Evolutionary conservation across 2,113 vertebrate genomes (phyloP).

Genomic region (Microcebus jonahi): DNA sequence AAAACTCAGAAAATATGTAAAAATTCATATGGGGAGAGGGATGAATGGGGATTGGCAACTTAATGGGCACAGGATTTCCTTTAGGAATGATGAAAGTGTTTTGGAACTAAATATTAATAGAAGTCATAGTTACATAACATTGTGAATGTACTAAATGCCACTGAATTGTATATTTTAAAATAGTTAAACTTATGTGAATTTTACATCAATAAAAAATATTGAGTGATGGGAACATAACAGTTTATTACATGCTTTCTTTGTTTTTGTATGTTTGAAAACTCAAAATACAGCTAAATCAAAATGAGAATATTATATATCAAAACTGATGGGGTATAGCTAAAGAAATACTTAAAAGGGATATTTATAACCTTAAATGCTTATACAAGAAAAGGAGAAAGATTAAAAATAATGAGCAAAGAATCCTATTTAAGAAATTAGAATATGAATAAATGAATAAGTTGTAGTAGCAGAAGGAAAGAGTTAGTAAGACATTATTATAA

Average conservation of each 20-base stretch:
- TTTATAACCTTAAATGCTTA: neutral
- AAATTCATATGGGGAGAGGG: neutral
- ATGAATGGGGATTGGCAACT: neutral
- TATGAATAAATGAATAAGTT: neutral
- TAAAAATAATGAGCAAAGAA: neutral
- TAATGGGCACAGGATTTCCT: neutral
- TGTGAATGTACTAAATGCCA: neutral
- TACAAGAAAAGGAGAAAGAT: neutral
- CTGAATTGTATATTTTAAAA: neutral
- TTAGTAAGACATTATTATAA: neutral
- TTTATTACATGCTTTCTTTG: neutral
- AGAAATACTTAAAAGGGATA: neutral
- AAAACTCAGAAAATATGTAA: constrained; percentile 18
- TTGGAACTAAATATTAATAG: neutral
- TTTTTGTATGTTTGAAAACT: constrained; percentile 20
- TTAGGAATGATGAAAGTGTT: neutral
- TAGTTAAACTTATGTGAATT: neutral
- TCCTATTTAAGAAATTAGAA: neutral
- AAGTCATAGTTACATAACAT: neutral
- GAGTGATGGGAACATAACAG: neutral
- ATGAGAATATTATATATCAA: neutral
- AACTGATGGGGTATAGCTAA: neutral
- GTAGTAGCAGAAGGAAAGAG: neutral
- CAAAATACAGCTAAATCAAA: neutral
- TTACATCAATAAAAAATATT: neutral